Percentiles rank a stretch among this genome's conserved stretches.
These are phyloP conservation scores for Chymomyza fuscimana DNA, from an alignment of 2,888 invertebrate genomes.

Conservation along the genomic window DNA sequence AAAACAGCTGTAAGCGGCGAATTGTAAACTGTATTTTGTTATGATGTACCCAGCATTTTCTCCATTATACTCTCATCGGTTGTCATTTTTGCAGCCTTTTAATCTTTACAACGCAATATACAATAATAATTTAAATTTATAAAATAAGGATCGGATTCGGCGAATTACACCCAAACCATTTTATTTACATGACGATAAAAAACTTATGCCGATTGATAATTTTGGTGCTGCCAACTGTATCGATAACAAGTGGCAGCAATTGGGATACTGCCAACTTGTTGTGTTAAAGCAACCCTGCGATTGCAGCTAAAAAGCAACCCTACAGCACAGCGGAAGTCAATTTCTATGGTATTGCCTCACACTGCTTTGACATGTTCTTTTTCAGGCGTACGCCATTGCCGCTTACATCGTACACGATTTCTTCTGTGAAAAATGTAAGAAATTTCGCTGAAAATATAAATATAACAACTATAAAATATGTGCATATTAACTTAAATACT, in stretches of 20 bases:
- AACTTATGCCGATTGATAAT: conserved; percentile 37
- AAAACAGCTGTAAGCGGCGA: neutral
- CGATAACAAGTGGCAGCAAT: conserved; percentile 11
- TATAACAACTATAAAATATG: conserved; percentile 31
- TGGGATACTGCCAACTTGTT: neutral
- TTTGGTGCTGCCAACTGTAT: conserved; percentile 15
- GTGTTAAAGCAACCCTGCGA: conserved; percentile 38
- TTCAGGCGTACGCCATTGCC: conserved; percentile 79
- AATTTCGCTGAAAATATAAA: conserved; percentile 49
- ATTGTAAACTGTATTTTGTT: conserved; percentile 19
- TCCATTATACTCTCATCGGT: conserved; percentile 75
- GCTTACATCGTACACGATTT: conserved; percentile 77
- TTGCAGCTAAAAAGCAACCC: conserved; percentile 39
- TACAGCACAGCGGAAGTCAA: conserved; percentile 48
- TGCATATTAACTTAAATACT: conserved; percentile 23
- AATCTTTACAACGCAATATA: conserved; percentile 12
- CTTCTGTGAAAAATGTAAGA: conserved; percentile 77
- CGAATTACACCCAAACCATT: neutral
- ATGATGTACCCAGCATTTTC: conserved; percentile 72
- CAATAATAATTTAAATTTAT: conserved; percentile 2
- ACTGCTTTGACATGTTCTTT: conserved; percentile 77
- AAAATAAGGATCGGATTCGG: neutral
- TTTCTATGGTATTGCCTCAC: conserved; percentile 53
- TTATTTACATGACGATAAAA: neutral
- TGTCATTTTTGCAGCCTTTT: conserved; percentile 58